Evolutionary conservation across 2,888 invertebrate species (phyloP).

Genomic region (Pyrrhosoma nymphula): DNA sequence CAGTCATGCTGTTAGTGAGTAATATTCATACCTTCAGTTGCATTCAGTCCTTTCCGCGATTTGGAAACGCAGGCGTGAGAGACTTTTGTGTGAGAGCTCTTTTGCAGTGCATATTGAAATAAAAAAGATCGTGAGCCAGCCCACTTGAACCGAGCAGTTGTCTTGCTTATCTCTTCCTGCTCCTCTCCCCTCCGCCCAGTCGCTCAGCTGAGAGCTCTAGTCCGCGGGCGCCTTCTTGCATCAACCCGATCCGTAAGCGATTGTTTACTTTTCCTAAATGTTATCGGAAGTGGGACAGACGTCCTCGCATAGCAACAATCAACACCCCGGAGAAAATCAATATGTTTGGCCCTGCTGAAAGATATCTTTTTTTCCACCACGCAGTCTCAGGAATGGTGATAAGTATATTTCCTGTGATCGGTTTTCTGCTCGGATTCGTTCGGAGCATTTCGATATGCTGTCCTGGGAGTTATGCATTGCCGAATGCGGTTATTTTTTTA

Average conservation of each 20-base stretch:
- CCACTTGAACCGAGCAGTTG: background rate
- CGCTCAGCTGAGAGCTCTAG: constrained; percentile 49
- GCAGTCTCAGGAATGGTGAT: background rate
- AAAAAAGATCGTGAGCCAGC: background rate
- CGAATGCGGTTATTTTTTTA: too few relatives aligned
- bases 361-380: background rate
- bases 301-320: constrained; percentile 52
- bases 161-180: background rate
- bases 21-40: too few relatives aligned
- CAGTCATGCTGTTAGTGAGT: too few relatives aligned
- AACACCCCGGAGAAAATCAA: background rate
- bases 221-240: constrained; percentile 4
- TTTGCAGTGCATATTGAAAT: background rate
- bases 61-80: background rate
- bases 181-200: background rate
- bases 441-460: background rate
- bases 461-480: background rate
- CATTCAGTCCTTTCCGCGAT: background rate
- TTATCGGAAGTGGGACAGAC: constrained; percentile 45
- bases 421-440: background rate
- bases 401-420: background rate
- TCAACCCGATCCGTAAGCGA: background rate
- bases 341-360: background rate
- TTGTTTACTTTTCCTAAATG: constrained; percentile 50
- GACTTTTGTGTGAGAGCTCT: background rate